Evolutionary conservation across 1,140 invertebrate species (phyloP).

Genomic region (Notospermus geniculatus): DNA sequence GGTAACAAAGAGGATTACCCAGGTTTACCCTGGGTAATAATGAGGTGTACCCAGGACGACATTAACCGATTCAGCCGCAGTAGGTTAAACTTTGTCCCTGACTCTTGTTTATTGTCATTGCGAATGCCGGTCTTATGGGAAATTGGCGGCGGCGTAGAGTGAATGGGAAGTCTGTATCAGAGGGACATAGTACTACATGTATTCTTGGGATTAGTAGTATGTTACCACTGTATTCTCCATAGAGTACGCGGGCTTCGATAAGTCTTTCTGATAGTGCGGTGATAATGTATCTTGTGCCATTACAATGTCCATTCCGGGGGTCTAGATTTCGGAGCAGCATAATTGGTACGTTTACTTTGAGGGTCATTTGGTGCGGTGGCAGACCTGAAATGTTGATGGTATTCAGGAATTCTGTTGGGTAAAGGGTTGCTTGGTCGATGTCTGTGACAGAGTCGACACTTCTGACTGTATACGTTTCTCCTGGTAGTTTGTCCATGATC

Average conservation of each 20-base stretch:
- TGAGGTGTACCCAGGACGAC: no score
- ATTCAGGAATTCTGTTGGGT: constrained; percentile 51
- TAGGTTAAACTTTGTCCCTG: constrained; percentile 56
- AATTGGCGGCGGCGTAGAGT: constrained; percentile 60
- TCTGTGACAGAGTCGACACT: background rate
- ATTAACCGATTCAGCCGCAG: no score
- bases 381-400: constrained; percentile 40
- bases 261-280: constrained; percentile 25
- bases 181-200: constrained; percentile 23
- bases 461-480: background rate
- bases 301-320: constrained; percentile 34
- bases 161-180: constrained; percentile 25
- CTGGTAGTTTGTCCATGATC: background rate
- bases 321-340: constrained; percentile 54
- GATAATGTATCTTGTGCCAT: constrained; percentile 50
- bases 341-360: constrained; percentile 47
- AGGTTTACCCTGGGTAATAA: no score
- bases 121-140: constrained; percentile 57
- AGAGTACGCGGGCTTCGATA: constrained; percentile 26
- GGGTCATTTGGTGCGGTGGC: constrained; percentile 49
- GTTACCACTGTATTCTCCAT: constrained; percentile 17
- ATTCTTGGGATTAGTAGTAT: constrained; percentile 29
- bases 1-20: no score
- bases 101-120: constrained; percentile 62
- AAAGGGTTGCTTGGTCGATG: constrained; percentile 12